Conservation (phyloP, 2,888 invertebrate genomes). For the Eremobia ochroleuca region DNA sequence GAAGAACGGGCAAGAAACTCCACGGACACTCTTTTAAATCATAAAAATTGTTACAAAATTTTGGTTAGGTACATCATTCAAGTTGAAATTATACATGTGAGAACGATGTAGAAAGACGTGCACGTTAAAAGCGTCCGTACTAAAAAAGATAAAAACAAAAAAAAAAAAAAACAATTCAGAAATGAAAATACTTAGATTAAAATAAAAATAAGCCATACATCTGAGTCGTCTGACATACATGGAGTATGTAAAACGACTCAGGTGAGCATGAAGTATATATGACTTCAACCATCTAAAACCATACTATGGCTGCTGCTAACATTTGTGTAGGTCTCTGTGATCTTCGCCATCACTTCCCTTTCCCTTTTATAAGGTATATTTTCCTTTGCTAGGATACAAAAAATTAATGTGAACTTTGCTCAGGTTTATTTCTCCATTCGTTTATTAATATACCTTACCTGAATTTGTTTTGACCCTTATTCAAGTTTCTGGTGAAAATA, state of each 20-base stretch:
- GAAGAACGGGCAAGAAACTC: too few species aligned
- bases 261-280: background rate
- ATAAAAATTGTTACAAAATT: too few species aligned
- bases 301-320: background rate
- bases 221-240: background rate
- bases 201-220: too few species aligned
- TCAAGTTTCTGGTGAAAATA: conserved; percentile 21
- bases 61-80: too few species aligned
- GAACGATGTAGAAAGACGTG: too few species aligned
- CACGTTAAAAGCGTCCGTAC: too few species aligned
- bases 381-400: background rate
- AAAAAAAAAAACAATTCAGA: too few species aligned
- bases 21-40: too few species aligned
- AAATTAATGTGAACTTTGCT: background rate
- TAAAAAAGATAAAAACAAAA: too few species aligned
- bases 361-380: background rate
- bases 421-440: background rate
- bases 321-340: background rate
- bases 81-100: too few species aligned
- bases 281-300: background rate
- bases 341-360: background rate
- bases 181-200: too few species aligned
- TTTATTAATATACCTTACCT: background rate
- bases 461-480: background rate
- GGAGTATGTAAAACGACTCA: too few species aligned